phyloP scores from a whole-genome alignment of 2,797 vertebrate genomes.

The Gambelia wislizenii region DNA sequence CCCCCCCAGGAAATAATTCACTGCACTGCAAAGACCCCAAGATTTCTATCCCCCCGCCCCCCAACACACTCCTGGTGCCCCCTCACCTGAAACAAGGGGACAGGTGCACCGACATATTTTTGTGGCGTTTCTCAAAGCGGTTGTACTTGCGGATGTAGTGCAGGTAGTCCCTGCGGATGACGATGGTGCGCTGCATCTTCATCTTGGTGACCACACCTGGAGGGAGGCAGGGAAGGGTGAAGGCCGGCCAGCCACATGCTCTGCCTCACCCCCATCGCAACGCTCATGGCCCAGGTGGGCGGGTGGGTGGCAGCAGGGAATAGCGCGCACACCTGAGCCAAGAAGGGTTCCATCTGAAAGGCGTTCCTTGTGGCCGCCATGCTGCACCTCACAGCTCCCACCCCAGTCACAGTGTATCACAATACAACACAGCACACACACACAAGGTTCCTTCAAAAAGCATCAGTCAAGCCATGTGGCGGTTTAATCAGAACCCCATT shows the following conservation, averaged over 20 bases:
- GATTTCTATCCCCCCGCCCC: not conserved
- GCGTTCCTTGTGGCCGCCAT: not conserved
- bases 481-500: constrained; percentile 80
- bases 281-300: too few species aligned
- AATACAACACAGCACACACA: not conserved
- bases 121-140: constrained; percentile 97
- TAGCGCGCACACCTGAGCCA: not conserved
- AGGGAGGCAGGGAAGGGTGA: too few species aligned
- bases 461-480: constrained; percentile 86
- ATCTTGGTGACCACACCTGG: constrained; percentile 95
- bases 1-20: too few species aligned
- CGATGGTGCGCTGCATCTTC: constrained; percentile 98
- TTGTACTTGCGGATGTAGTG: constrained; percentile 99
- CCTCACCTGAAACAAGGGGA: constrained; percentile 92
- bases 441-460: not conserved
- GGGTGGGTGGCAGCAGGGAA: not conserved
- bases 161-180: constrained; percentile 94
- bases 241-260: too few species aligned
- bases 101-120: constrained; percentile 90
- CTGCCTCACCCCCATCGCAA: too few species aligned
- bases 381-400: not conserved
- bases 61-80: constrained; percentile 55
- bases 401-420: not conserved
- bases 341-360: not conserved
- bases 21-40: too few species aligned